A percentile compares a stretch with the other conserved stretches of the same genome.
Conservation (phyloP, 2,113 vertebrate genomes). For the Rafetus swinhoei region DNA sequence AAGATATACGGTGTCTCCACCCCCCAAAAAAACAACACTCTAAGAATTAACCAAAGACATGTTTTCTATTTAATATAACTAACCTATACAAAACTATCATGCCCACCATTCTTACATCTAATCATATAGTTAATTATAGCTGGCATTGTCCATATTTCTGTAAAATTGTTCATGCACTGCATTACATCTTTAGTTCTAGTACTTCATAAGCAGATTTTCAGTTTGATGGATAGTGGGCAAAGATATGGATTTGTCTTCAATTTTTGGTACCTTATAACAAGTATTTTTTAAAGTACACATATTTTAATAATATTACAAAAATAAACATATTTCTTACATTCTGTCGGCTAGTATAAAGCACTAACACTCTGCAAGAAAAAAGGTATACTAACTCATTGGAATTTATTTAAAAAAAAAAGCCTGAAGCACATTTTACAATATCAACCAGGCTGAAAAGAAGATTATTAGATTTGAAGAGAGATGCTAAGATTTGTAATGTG, state of each 20-base stretch:
- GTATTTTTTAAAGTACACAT: not conserved
- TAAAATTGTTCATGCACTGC: not conserved
- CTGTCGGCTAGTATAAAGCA: slow-evolving; percentile 16
- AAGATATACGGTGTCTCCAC: not conserved
- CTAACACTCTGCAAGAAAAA: not conserved
- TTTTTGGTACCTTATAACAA: slow-evolving; percentile 1
- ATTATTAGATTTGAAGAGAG: slow-evolving; percentile 55
- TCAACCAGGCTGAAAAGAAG: slow-evolving; percentile 14
- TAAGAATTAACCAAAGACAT: too few relatives aligned
- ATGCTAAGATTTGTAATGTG: slow-evolving; percentile 26
- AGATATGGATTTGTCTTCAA: not conserved
- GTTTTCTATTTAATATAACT: not conserved
- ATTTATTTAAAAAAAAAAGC: slow-evolving; percentile 34
- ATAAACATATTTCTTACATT: not conserved
- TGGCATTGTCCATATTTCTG: not conserved
- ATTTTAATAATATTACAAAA: slow-evolving; percentile 22
- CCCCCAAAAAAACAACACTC: too few relatives aligned
- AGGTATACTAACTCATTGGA: not conserved
- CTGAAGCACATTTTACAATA: slow-evolving; percentile 43
- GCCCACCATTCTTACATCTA: not conserved
- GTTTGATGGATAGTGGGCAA: not conserved
- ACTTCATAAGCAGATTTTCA: slow-evolving; percentile 7
- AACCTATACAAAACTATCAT: not conserved
- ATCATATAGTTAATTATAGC: not conserved
- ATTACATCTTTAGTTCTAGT: not conserved